Percentiles rank a stretch among this genome's conserved stretches.
These are phyloP conservation scores for Dryobates pubescens DNA, from an alignment of 2,797 vertebrate genomes.

Conservation along the genomic window DNA sequence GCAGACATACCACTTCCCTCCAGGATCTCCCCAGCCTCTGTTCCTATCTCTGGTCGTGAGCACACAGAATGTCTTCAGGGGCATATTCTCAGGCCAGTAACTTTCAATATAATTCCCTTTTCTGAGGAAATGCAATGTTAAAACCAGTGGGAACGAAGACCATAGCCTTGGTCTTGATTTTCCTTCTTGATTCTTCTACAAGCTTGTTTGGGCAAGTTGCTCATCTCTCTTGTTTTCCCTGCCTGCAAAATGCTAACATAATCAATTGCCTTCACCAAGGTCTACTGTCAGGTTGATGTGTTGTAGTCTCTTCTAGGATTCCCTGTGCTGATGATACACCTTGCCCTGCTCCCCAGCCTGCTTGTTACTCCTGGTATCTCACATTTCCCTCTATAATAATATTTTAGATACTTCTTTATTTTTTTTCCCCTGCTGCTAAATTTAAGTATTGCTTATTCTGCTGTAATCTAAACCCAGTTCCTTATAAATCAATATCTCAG, in stretches of 20 bases:
- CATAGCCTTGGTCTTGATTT: neutral
- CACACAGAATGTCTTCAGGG: neutral
- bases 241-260: neutral
- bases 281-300: neutral
- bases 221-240: neutral
- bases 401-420: neutral
- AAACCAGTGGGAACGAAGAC: neutral
- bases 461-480: constrained; percentile 27
- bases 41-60: neutral
- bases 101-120: neutral
- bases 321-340: neutral
- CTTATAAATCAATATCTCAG: constrained; percentile 37
- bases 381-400: neutral
- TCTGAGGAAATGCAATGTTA: neutral
- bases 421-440: neutral
- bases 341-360: neutral
- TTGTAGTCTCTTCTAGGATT: neutral
- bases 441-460: neutral
- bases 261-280: neutral
- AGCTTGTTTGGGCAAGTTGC: neutral
- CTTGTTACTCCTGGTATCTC: neutral
- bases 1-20: neutral
- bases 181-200: neutral
- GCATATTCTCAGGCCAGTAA: neutral
- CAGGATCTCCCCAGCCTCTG: neutral